Conservation (phyloP, 2,113 vertebrate species). For the Dermatemys mawii region DNA sequence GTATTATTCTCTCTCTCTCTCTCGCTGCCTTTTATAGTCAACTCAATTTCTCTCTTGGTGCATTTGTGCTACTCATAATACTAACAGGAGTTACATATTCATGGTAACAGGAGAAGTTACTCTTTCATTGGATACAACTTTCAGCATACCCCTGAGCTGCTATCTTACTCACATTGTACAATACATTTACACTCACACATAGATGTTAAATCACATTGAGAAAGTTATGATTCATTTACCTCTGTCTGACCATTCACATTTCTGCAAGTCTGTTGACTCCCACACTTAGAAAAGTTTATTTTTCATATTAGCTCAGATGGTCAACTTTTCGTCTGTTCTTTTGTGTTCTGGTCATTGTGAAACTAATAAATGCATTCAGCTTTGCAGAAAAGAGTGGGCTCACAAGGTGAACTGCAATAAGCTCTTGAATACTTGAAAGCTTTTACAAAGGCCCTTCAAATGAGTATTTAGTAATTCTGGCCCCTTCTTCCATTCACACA, state of each 20-base stretch:
- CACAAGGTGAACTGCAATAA: background rate
- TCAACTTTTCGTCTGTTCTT: background rate
- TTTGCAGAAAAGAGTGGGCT: background rate
- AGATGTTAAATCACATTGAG: background rate
- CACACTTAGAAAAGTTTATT: background rate
- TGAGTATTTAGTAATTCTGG: background rate
- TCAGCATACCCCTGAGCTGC: background rate
- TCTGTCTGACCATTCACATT: background rate
- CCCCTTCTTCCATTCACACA: background rate
- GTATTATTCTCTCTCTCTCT: conserved; percentile 24
- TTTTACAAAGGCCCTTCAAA: background rate
- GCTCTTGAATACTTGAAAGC: background rate
- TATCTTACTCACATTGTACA: background rate
- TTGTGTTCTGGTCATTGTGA: background rate
- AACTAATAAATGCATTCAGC: background rate
- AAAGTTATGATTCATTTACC: background rate
- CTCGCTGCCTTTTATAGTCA: background rate
- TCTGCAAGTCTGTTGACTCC: background rate
- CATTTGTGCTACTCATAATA: background rate
- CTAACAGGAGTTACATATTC: background rate
- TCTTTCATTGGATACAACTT: background rate
- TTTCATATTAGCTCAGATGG: background rate
- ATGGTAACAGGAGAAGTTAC: conserved; percentile 5
- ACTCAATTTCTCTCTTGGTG: background rate
- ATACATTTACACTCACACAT: background rate